These are phyloP conservation scores for Polymixis lichenea DNA, from an alignment of 2,888 invertebrate species.

Conservation along the genomic window DNA sequence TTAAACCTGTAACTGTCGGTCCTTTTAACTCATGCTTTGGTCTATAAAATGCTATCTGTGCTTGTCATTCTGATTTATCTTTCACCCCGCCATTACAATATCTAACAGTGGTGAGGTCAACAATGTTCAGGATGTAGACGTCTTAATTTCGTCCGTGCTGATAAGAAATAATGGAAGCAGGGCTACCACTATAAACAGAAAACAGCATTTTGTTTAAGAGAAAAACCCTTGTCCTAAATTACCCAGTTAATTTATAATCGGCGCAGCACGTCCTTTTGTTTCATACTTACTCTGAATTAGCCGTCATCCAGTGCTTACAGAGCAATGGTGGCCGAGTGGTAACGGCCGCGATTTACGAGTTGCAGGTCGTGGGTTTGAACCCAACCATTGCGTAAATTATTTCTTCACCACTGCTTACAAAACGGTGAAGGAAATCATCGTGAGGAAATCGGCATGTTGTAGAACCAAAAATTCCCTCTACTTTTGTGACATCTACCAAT, in stretches of 20 bases:
- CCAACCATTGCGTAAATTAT: too few species aligned
- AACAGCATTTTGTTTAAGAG: not conserved
- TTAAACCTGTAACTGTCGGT: conserved; percentile 7
- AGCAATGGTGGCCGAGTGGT: too few species aligned
- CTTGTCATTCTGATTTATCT: conserved; percentile 78
- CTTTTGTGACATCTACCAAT: not conserved
- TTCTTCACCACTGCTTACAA: too few species aligned
- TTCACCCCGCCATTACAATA: conserved; percentile 64
- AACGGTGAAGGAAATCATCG: too few species aligned
- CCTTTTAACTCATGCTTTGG: conserved; percentile 7
- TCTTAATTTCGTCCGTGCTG: conserved; percentile 80
- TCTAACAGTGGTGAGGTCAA: conserved; percentile 80
- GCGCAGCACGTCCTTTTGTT: not conserved
- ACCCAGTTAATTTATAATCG: not conserved
- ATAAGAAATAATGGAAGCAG: conserved; percentile 65
- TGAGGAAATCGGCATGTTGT: too few species aligned
- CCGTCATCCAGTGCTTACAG: not conserved
- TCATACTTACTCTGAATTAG: not conserved
- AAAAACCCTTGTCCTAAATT: not conserved
- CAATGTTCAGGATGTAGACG: conserved; percentile 81
- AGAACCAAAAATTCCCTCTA: not conserved
- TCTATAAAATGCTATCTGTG: conserved; percentile 48
- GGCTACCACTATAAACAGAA: conserved; percentile 49
- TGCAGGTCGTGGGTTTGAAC: too few species aligned
- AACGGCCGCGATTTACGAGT: too few species aligned